These are phyloP conservation scores for Heliothis virescens DNA, from an alignment of 1,140 invertebrate species.

Conservation along the genomic window DNA sequence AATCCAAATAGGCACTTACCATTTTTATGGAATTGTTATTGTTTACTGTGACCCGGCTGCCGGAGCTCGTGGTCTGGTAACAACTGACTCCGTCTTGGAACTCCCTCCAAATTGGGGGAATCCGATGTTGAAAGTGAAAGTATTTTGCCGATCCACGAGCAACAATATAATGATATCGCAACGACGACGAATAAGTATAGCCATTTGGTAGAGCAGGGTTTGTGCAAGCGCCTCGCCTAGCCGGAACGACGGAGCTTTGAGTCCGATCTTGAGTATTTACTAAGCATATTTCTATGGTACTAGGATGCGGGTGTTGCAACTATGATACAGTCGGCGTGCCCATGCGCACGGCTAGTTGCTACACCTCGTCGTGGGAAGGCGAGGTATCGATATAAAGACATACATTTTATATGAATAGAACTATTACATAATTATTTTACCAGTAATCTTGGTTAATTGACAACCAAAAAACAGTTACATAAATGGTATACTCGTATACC, in stretches of 20 bases:
- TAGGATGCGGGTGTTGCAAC: neutral
- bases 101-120: slow-evolving; percentile 52
- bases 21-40: slow-evolving; percentile 35
- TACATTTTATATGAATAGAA: no score
- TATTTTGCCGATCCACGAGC: slow-evolving; percentile 58
- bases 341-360: slow-evolving; percentile 13
- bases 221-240: slow-evolving; percentile 36
- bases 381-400: neutral
- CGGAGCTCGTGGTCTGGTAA: slow-evolving; percentile 38
- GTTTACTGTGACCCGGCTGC: slow-evolving; percentile 36
- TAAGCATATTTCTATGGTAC: neutral
- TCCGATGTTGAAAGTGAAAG: slow-evolving; percentile 73
- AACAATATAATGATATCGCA: slow-evolving; percentile 69
- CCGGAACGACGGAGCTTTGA: neutral
- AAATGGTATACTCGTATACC: no score
- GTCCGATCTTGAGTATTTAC: neutral
- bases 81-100: slow-evolving; percentile 46
- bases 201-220: slow-evolving; percentile 45
- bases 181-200: slow-evolving; percentile 59
- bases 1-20: slow-evolving; percentile 2
- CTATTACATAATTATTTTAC: no score
- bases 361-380: slow-evolving; percentile 3
- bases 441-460: no score
- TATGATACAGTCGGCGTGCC: slow-evolving; percentile 3
- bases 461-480: no score